These are phyloP conservation scores for Apodemus sylvaticus DNA, from an alignment of 2,113 vertebrate species.

Conservation along the genomic window DNA sequence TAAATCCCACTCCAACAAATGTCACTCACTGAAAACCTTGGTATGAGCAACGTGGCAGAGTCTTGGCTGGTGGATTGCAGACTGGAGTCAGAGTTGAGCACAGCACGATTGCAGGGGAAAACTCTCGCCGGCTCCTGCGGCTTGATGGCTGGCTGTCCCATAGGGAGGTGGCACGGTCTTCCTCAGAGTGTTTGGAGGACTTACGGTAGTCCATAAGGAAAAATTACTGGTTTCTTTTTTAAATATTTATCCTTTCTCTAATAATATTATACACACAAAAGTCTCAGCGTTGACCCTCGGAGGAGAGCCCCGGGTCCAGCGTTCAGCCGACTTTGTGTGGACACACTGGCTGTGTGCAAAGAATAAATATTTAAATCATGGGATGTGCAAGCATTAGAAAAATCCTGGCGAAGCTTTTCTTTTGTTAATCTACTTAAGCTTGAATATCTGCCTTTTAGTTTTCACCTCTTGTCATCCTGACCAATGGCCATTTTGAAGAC, in stretches of 20 bases:
- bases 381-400: not conserved
- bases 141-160: not conserved
- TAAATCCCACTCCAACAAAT: slow-evolving; percentile 44
- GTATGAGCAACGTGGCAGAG: not conserved
- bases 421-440: slow-evolving; percentile 43
- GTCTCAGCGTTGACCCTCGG: slow-evolving; percentile 21
- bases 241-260: slow-evolving; percentile 72
- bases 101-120: not conserved
- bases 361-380: slow-evolving; percentile 71
- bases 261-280: slow-evolving; percentile 60
- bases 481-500: not conserved
- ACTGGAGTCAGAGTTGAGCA: slow-evolving; percentile 61
- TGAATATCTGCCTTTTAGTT: not conserved
- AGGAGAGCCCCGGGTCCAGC: slow-evolving; percentile 39
- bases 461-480: not conserved
- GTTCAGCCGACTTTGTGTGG: not conserved
- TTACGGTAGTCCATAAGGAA: slow-evolving; percentile 21
- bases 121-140: not conserved
- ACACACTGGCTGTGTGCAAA: slow-evolving; percentile 46
- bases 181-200: slow-evolving; percentile 6
- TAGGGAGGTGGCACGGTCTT: not conserved
- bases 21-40: slow-evolving; percentile 61
- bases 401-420: slow-evolving; percentile 30
- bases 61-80: slow-evolving; percentile 41
- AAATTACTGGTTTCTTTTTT: slow-evolving; percentile 55